Percentiles rank a stretch among this genome's conserved stretches.
Evolutionary conservation across 2,797 vertebrate genomes (phyloP).

Genomic region (Coregonus ussuriensis): DNA sequence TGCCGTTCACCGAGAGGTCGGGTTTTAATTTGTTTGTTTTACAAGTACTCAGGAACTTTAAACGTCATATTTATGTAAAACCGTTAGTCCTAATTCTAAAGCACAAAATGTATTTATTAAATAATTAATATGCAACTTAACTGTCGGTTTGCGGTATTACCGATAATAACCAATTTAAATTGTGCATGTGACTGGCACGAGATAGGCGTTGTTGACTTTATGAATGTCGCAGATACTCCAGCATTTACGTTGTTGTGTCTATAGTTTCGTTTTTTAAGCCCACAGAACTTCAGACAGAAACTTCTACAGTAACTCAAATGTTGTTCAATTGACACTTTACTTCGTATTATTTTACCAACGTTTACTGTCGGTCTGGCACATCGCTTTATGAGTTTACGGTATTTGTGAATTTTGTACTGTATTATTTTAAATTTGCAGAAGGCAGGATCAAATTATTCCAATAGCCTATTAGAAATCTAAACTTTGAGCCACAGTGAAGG

Average conservation of each 20-base stretch:
- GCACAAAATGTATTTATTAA: background rate
- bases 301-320: background rate
- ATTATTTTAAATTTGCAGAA: slow-evolving; percentile 31
- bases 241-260: slow-evolving; percentile 3
- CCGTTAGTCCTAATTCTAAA: background rate
- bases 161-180: background rate
- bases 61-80: background rate
- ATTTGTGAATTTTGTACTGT: slow-evolving; percentile 30
- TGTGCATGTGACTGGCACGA: background rate
- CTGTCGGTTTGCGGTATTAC: background rate
- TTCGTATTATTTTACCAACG: background rate
- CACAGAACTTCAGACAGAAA: background rate
- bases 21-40: background rate
- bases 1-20: background rate
- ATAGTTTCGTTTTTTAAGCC: slow-evolving; percentile 9
- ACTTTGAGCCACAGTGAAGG: background rate
- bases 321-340: background rate
- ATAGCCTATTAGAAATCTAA: background rate
- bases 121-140: background rate
- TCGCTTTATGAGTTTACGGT: background rate
- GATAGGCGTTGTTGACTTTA: background rate
- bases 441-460: background rate
- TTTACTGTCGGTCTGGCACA: too few species aligned
- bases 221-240: background rate
- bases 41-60: too few species aligned